Conservation (phyloP, 2,888 invertebrate species). For the Globia sparganii region DNA sequence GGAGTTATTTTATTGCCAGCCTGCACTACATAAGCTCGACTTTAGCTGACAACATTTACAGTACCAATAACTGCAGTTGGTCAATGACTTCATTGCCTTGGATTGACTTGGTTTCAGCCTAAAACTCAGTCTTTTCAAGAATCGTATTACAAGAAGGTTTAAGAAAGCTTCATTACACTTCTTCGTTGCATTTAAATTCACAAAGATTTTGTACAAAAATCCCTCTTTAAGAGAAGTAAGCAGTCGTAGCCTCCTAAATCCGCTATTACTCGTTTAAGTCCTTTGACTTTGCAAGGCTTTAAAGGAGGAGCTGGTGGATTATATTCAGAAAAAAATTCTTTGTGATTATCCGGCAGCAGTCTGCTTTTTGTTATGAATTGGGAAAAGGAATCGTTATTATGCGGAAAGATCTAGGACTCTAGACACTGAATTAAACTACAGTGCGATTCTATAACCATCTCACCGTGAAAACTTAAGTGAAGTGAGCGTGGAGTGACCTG, state of each 20-base stretch:
- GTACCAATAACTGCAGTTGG: too few relatives aligned
- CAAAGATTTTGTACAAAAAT: slow-evolving; percentile 26
- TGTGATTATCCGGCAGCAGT: background rate
- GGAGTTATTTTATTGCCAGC: too few relatives aligned
- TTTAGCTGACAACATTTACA: too few relatives aligned
- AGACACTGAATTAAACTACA: background rate
- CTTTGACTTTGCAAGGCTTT: slow-evolving; percentile 21
- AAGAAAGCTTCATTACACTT: slow-evolving; percentile 6
- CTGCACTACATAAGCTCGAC: too few relatives aligned
- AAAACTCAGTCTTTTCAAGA: background rate
- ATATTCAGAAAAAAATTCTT: slow-evolving; percentile 6
- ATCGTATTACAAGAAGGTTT: slow-evolving; percentile 11
- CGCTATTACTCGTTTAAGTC: slow-evolving; percentile 30
- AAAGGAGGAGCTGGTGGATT: slow-evolving; percentile 3
- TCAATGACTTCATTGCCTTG: background rate
- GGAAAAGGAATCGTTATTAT: background rate
- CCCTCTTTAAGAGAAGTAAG: background rate
- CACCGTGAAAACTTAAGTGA: too few relatives aligned
- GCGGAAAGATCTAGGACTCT: too few relatives aligned
- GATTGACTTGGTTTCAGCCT: background rate
- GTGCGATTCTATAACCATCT: too few relatives aligned
- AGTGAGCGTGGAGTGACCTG: too few relatives aligned
- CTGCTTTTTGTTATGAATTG: slow-evolving; percentile 4
- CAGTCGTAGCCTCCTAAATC: slow-evolving; percentile 25
- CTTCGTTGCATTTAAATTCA: slow-evolving; percentile 26